A percentile compares a stretch with the other conserved stretches of the same genome.
Evolutionary conservation across 2,797 vertebrate species (phyloP).

Genomic region (Danio kyathit): DNA sequence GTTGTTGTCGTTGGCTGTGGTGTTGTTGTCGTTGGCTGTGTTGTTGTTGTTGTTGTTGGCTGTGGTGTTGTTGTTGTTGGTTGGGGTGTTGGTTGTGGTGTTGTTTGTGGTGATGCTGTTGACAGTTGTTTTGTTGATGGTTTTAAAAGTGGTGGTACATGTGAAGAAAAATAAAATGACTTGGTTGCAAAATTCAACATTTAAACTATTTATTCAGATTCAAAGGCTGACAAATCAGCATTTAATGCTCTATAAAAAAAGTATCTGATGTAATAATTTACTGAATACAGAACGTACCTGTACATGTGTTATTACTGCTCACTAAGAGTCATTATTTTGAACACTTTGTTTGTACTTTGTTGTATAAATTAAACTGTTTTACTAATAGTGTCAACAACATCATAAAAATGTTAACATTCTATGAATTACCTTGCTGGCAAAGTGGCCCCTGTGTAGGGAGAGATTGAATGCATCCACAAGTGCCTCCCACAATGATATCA

Average conservation of each 20-base stretch:
- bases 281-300: conserved; percentile 33
- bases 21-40: not conserved
- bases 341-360: too few relatives aligned
- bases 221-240: too few relatives aligned
- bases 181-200: not conserved
- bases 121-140: not conserved
- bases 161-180: not conserved
- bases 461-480: conserved; percentile 71
- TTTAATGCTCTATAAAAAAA: too few relatives aligned
- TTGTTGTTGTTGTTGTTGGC: not conserved
- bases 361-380: too few relatives aligned
- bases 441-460: conserved; percentile 66
- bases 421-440: conserved; percentile 25
- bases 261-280: not conserved
- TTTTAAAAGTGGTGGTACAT: not conserved
- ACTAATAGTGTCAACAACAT: not conserved
- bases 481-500: conserved; percentile 18
- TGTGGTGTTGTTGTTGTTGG: not conserved
- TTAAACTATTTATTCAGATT: not conserved
- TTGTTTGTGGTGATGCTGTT: not conserved
- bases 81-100: not conserved
- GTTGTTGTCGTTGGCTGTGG: not conserved
- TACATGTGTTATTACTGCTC: conserved; percentile 15
- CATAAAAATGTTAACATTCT: not conserved
- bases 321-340: too few relatives aligned